Evolutionary conservation across 2,113 vertebrate genomes (phyloP).

Genomic region (Reinhardtius hippoglossoides): DNA sequence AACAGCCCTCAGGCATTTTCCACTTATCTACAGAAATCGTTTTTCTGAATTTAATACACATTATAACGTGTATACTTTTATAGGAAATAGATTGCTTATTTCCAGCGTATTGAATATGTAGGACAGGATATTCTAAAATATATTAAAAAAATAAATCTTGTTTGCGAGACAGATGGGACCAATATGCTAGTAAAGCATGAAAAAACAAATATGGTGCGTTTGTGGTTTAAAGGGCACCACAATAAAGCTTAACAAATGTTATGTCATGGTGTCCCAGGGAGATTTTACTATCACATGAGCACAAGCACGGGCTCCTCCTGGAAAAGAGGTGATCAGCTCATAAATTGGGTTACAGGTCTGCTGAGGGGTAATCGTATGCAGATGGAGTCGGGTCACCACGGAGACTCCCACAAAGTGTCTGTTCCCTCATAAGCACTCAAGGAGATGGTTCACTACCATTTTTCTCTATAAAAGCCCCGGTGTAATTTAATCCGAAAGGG

Average conservation of each 20-base stretch:
- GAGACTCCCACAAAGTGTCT: slow-evolving; percentile 58
- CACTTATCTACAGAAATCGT: not conserved
- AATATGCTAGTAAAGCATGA: slow-evolving; percentile 28
- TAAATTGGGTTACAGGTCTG: slow-evolving; percentile 72
- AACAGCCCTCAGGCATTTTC: slow-evolving; percentile 6
- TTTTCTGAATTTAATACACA: slow-evolving; percentile 4
- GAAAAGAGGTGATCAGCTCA: slow-evolving; percentile 56
- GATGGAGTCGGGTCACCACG: slow-evolving; percentile 67
- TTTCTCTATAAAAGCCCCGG: slow-evolving; percentile 63
- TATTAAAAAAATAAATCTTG: slow-evolving; percentile 19
- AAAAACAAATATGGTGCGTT: slow-evolving; percentile 8
- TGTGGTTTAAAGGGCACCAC: slow-evolving; percentile 41
- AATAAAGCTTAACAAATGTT: slow-evolving; percentile 54
- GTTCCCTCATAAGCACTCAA: slow-evolving; percentile 52
- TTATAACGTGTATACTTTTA: not conserved
- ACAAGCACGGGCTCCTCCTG: slow-evolving; percentile 24
- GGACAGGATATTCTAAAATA: not conserved
- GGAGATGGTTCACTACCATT: slow-evolving; percentile 43
- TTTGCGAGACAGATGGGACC: slow-evolving; percentile 14
- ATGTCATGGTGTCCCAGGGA: slow-evolving; percentile 20
- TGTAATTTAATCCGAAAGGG: slow-evolving; percentile 63
- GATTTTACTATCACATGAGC: slow-evolving; percentile 36
- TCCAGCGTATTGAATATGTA: not conserved
- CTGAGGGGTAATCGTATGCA: slow-evolving; percentile 73
- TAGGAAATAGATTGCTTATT: not conserved